Base-by-base conservation (phyloP, 2,888 invertebrate species). In the Agriopis leucophaearia region DNA sequence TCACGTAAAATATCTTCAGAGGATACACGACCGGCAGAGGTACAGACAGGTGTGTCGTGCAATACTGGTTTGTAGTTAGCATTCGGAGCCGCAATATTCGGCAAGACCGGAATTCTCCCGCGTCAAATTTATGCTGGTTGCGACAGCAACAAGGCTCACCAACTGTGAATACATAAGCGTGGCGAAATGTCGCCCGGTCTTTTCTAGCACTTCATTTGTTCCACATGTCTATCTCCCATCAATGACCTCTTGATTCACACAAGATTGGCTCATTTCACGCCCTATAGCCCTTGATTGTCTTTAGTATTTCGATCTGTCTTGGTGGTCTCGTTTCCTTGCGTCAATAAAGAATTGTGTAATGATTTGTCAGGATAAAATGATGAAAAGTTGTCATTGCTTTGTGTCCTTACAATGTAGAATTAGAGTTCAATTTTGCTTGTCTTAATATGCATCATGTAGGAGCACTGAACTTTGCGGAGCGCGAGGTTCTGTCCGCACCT, bases 391-490 rank as follows among this genome's bases (percentile, higher is more conserved):
- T 60, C 7, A 10, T 4, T 59, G 12, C 36, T 64, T 56, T 66
- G 15, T 35, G 38, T 67, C 57, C 38, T 64, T 71, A 18, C 59
- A 35, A 9, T 44, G 1, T 56, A 61, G 75, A 61, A 35, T 79
- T 87, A 89, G 78, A 83, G 90, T 79, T 70, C 70, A 72, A 78
- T 87, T 88, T 79, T 60, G 81, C 70, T 75, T 84, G 83, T 75
- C 75, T 71, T 66, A 66, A 60, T 18, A 38, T 42, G 69, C 70
- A 71, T 79, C 73, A 76, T 71, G 76, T 85, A 88, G 88, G 92
- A 90, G 88, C 92, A 92, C 84, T 92, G 92, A 92, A 92, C 92
- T 92, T 90, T 91, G 88, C 82, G 81, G 83, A 88, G 88, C 84
- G 84, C 81, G 87, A 83, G 83, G 83, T 85, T 87, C 83, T 81